Conservation (phyloP, 2,113 vertebrate genomes). For the Serilophus lunatus region DNA sequence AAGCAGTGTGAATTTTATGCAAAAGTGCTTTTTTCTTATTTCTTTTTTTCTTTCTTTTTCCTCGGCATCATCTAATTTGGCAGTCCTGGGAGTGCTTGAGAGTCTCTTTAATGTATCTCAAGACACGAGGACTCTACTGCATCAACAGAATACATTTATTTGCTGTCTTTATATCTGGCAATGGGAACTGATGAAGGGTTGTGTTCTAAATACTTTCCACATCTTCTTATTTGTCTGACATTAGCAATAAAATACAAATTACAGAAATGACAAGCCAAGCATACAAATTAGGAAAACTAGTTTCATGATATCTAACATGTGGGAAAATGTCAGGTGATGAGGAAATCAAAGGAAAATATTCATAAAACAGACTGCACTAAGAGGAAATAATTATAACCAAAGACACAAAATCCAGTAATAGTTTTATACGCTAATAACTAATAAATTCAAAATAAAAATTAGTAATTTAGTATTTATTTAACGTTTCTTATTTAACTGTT, state of each 20-base stretch:
- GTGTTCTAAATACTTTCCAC: background rate
- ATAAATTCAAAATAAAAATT: background rate
- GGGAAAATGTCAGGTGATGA: background rate
- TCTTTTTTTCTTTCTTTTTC: background rate
- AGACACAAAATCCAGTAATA: background rate
- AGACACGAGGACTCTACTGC: background rate
- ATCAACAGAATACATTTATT: constrained; percentile 20
- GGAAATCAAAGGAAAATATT: constrained; percentile 3
- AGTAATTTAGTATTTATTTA: too few species aligned
- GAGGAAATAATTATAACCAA: background rate
- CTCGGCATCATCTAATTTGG: background rate
- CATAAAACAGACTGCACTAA: background rate
- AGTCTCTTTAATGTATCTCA: constrained; percentile 1
- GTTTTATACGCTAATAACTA: background rate
- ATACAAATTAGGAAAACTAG: constrained; percentile 27
- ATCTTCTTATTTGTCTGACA: background rate
- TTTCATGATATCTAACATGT: background rate
- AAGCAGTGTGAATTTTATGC: background rate
- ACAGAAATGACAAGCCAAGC: background rate
- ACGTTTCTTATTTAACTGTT: too few species aligned
- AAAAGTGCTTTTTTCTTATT: background rate
- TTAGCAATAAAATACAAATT: constrained; percentile 20
- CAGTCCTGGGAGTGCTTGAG: background rate
- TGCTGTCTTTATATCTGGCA: background rate
- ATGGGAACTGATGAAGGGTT: background rate